Base-by-base conservation (phyloP, 2,797 vertebrate genomes). In the Coluber constrictor region DNA sequence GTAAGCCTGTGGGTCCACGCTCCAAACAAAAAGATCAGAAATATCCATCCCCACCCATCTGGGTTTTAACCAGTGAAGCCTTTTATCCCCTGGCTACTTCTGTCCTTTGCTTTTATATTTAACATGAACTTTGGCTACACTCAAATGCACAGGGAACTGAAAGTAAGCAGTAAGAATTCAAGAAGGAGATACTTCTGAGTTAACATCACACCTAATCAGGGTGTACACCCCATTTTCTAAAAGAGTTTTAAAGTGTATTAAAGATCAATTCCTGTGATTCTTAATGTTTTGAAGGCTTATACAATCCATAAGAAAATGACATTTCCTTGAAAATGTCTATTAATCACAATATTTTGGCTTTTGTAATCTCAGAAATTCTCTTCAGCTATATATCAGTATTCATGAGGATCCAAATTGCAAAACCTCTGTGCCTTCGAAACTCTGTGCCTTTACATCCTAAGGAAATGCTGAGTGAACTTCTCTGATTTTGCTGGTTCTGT, bases 231-330 rank as follows among this genome's bases (percentile, higher is more conserved):
- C 61, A 92, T 29, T 63, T 87, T 92, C 54, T 60, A 54, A 47
- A 74, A 70, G n/a, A 90, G 55, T 51, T 56, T 5, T 15, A 37
- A 37, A 37, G 2, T 37, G 0, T 0, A 0, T 74, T 89, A 88
- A 88, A 88, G 55, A 88, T 32, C 56, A 93, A 43, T 47, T 59
- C 66, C n/a, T 94, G 63, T 91, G 61, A 89, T 55, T 90, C 88
- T 32, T 86, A 63, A 66, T 91, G 25, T 32, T 89, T 56, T 59
- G 70, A 92, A 74, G 89, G 90, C 10, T 83, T n/a, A 23, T 13
- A 13, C 11, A 5, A 10, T 83, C 66, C 16, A 79, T 88, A 18
- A 43, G 23, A 74, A 74, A 66, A 29, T 70, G 0, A 0, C 20
- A 59, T 3, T n/a, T 61, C 12, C 3, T 25, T 16, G 7, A 32